Base-by-base conservation (phyloP, 2,113 vertebrate genomes). In the Progne subis region DNA sequence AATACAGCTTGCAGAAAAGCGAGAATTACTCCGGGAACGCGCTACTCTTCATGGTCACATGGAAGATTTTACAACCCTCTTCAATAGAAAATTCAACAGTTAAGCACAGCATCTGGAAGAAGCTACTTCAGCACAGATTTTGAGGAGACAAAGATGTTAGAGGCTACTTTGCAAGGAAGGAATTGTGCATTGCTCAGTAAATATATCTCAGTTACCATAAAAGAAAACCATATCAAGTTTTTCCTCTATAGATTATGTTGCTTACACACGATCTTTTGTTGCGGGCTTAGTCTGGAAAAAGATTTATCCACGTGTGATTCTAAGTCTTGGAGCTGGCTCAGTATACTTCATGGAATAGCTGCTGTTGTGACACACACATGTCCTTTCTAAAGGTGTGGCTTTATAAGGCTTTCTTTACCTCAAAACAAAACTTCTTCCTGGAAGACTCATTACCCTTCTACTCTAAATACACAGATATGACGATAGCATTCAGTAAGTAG, bases 31-130 rank as follows among this genome's bases (percentile, higher is more conserved):
- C 39, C 97, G 60, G 52, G 97, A 98, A 60, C 92, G 26, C 1
- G 88, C 98, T 34, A 25, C 96, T 11, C 97, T 98, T 1, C 96
- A 97, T 47, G 96, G 98, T 65, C 98, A 98, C 92, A 98, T 99
- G 77, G 98, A 98, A 7, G 98, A 98, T 80, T 98, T 98, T 88
- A 81, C 90, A 77, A 98, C 97, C 90, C 98, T 98, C 49, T 99
- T 99, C 92, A 96, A 96, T 19, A 98, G 97, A 94, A 98, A 98
- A 88, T 88, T 98, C 63, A 94, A 50, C 20, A 95, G 96, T 53
- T 98, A 97, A 97, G 84, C 95, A 14, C 76, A 90, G 63, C 94
- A 97, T 18, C 10, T 97, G 18, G 47, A 93, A 83, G 44, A 86
- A 80, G 25, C 26, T n/a, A 82, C 92, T 14, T 64, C 95, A 84